Evolutionary conservation across 1,140 invertebrate genomes (phyloP).

Genomic region (Hetaerina americana): DNA sequence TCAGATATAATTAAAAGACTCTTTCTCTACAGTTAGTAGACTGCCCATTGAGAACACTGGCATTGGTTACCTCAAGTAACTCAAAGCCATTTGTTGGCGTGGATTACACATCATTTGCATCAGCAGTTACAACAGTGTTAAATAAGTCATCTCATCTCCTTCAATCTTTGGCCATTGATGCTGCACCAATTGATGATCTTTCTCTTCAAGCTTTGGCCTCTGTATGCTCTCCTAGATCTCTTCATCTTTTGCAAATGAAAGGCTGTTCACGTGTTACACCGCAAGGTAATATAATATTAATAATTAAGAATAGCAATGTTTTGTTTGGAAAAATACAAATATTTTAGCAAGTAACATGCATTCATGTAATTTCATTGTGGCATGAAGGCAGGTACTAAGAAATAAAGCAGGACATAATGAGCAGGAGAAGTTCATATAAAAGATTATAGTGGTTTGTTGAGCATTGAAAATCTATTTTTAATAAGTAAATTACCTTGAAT

Average conservation of each 20-base stretch:
- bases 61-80: slow-evolving; percentile 10
- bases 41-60: slow-evolving; percentile 15
- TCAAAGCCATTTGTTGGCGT: slow-evolving; percentile 4
- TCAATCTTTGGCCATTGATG: slow-evolving; percentile 13
- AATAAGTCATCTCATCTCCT: slow-evolving; percentile 10
- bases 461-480: no score
- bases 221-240: slow-evolving; percentile 2
- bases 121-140: slow-evolving; percentile 7
- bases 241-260: slow-evolving; percentile 23
- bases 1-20: no score
- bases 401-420: no score
- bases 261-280: slow-evolving; percentile 20
- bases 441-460: no score
- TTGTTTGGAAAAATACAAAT: no score
- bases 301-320: no score
- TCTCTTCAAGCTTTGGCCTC: neutral
- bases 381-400: no score
- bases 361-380: no score
- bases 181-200: slow-evolving; percentile 10
- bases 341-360: no score
- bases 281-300: no score
- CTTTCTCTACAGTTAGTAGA: slow-evolving; percentile 8
- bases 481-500: no score
- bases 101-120: slow-evolving; percentile 9
- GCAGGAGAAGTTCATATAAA: no score